These are phyloP conservation scores for Andrena bicolor DNA, from an alignment of 2,888 invertebrate genomes.

Conservation along the genomic window DNA sequence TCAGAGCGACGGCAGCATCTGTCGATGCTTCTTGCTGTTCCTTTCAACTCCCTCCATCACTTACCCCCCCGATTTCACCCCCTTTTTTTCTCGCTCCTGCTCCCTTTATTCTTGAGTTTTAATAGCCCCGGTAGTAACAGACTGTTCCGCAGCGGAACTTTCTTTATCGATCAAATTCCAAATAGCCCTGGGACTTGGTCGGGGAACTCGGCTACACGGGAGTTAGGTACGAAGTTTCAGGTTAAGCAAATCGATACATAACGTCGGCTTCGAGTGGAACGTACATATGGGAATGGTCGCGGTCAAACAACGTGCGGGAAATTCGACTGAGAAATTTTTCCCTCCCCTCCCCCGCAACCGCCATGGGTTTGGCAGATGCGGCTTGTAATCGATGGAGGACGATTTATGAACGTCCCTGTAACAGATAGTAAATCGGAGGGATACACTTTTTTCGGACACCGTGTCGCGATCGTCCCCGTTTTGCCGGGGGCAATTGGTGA, in stretches of 20 bases:
- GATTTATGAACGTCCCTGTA: conserved; percentile 36
- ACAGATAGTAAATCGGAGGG: conserved; percentile 13
- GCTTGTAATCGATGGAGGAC: conserved; percentile 38
- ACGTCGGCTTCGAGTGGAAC: conserved; percentile 12
- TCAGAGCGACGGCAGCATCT: conserved; percentile 6
- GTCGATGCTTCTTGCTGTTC: not conserved
- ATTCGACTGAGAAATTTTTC: conserved; percentile 43
- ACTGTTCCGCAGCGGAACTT: conserved; percentile 23
- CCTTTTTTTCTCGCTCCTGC: not conserved
- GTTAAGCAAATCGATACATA: conserved; percentile 38
- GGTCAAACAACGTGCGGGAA: conserved; percentile 32
- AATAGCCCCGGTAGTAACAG: conserved; percentile 18
- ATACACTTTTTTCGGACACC: conserved; percentile 1
- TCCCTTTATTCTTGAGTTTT: not conserved
- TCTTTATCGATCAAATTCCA: conserved; percentile 56
- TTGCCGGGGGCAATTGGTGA: not conserved
- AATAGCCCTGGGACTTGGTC: conserved; percentile 37
- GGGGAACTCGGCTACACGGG: conserved; percentile 14
- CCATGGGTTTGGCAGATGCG: conserved; percentile 13
- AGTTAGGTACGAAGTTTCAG: conserved; percentile 27
- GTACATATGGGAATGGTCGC: conserved; percentile 38
- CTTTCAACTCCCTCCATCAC: not conserved
- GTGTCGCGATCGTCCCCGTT: not conserved
- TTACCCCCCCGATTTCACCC: not conserved
- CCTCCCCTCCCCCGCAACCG: not conserved